These are phyloP conservation scores for Ceuthmochares aereus DNA, from an alignment of 2,113 vertebrate species.

Conservation along the genomic window DNA sequence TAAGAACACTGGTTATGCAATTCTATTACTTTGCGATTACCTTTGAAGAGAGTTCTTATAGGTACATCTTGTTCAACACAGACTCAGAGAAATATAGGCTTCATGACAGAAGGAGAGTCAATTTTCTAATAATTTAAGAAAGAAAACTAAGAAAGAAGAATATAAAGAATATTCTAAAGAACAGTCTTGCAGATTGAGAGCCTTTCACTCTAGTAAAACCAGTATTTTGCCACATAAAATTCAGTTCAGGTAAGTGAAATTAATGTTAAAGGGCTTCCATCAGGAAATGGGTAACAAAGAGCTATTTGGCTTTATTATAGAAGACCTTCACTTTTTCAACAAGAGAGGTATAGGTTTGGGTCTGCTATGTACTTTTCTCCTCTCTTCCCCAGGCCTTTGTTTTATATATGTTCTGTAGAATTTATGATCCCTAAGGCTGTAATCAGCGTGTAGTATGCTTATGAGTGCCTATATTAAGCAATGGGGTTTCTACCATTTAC, in stretches of 20 bases:
- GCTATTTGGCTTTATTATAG: not conserved
- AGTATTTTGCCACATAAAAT: not conserved
- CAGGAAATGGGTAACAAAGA: not conserved
- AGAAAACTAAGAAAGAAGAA: not conserved
- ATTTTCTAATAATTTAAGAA: not conserved
- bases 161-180: not conserved
- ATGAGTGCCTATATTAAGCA: not conserved
- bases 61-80: not conserved
- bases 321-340: not conserved
- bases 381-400: rapidly evolving
- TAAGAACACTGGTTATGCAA: not conserved
- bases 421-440: not conserved
- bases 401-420: not conserved
- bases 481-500: not conserved
- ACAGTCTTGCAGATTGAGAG: not conserved
- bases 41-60: not conserved
- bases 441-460: not conserved
- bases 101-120: not conserved
- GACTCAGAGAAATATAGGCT: not conserved
- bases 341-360: rapidly evolving
- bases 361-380: not conserved
- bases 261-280: not conserved
- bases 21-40: not conserved
- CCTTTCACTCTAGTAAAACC: not conserved
- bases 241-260: not conserved